A percentile compares a stretch with the other conserved stretches of the same genome.
These are phyloP conservation scores for Myopa tessellatipennis DNA, from an alignment of 2,888 invertebrate genomes.

Conservation along the genomic window DNA sequence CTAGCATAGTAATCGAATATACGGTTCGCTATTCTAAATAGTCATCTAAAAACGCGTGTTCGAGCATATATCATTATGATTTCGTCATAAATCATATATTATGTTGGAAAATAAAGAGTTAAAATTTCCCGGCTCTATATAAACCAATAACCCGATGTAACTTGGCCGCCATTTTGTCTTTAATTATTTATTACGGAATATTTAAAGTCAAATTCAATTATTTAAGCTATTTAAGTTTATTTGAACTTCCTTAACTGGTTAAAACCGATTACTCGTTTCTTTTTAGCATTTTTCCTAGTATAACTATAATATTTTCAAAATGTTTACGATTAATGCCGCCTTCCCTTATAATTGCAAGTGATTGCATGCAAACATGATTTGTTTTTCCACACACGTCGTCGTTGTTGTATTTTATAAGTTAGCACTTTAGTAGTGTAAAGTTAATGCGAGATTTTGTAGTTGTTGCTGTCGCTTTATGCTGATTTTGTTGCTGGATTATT, in stretches of 20 bases:
- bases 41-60: no score
- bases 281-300: background rate
- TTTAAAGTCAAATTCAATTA: no score
- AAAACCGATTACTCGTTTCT: conserved; percentile 22
- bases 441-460: conserved; percentile 28
- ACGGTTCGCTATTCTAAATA: no score
- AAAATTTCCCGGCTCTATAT: no score
- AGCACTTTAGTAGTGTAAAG: conserved; percentile 39
- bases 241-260: background rate
- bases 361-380: conserved; percentile 54
- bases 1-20: no score
- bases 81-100: no score
- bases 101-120: no score
- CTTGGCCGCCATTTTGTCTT: no score
- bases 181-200: no score
- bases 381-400: conserved; percentile 43
- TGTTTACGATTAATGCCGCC: conserved; percentile 44
- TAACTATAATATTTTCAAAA: background rate
- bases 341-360: conserved; percentile 59
- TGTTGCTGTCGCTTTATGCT: conserved; percentile 34
- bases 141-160: no score
- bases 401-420: conserved; percentile 34
- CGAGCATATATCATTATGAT: no score
- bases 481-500: conserved; percentile 43
- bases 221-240: no score